Evolutionary conservation across 2,113 vertebrate genomes (phyloP).

Genomic region (Peromyscus californicus): DNA sequence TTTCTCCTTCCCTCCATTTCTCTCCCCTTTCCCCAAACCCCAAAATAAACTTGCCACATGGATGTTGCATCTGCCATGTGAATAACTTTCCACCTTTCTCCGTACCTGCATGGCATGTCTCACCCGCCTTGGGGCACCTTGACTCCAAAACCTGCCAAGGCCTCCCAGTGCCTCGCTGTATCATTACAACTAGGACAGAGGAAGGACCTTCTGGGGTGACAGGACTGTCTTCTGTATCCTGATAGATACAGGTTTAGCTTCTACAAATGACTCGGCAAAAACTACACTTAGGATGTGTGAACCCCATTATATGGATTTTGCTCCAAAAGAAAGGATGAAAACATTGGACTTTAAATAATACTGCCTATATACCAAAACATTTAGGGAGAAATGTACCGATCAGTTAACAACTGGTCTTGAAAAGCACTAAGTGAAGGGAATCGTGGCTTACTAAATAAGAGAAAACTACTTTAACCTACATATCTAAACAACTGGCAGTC

Average conservation of each 20-base stretch:
- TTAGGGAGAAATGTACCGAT: not conserved
- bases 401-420: not conserved
- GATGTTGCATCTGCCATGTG: too few species aligned
- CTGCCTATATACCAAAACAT: not conserved
- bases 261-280: not conserved
- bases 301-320: not conserved
- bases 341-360: not conserved
- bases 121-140: too few species aligned
- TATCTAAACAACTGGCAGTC: not conserved
- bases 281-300: not conserved
- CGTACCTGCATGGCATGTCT: too few species aligned
- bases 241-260: not conserved
- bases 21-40: too few species aligned
- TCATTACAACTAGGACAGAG: not conserved
- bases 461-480: slow-evolving; percentile 42
- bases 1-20: too few species aligned
- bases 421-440: slow-evolving; percentile 32
- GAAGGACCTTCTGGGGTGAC: not conserved
- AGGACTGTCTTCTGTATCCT: not conserved
- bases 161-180: too few species aligned
- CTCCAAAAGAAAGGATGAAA: slow-evolving; percentile 43
- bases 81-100: too few species aligned
- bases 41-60: too few species aligned
- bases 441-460: not conserved
- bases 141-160: too few species aligned